These are phyloP conservation scores for Gymnoscopelus microlampas DNA, from an alignment of 2,797 vertebrate species.

Conservation along the genomic window DNA sequence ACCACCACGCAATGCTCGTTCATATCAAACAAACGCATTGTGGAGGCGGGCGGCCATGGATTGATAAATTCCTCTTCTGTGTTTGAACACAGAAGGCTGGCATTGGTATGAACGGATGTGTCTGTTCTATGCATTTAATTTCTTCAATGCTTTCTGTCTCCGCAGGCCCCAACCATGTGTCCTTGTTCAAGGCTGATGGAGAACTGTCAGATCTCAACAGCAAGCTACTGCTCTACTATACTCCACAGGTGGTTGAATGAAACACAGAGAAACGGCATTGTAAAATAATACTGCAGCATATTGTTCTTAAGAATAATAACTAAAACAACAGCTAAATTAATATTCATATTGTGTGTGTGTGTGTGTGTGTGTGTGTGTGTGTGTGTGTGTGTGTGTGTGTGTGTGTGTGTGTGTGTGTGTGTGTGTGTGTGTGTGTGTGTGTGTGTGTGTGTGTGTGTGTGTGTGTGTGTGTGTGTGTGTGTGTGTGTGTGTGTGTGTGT, in stretches of 20 bases:
- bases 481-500: constrained; percentile 12
- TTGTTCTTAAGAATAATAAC: neutral
- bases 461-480: neutral
- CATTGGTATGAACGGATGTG: too few species aligned
- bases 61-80: too few species aligned
- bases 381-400: constrained; percentile 19
- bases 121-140: too few species aligned
- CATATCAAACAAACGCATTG: too few species aligned
- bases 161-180: constrained; percentile 90
- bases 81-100: too few species aligned
- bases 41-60: too few species aligned
- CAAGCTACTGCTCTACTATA: constrained; percentile 95
- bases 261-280: neutral
- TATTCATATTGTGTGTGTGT: constrained; percentile 1
- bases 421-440: neutral
- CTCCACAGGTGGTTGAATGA: constrained; percentile 87
- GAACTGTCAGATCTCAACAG: constrained; percentile 88
- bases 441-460: constrained; percentile 8
- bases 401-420: constrained; percentile 18
- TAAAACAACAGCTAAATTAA: neutral
- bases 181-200: constrained; percentile 89
- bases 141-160: neutral
- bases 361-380: neutral
- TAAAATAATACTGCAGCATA: neutral
- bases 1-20: too few species aligned